Percentiles rank a stretch among this genome's conserved stretches.
phyloP scores from a whole-genome alignment of 1,140 invertebrate genomes.

The Drosophila orena region DNA sequence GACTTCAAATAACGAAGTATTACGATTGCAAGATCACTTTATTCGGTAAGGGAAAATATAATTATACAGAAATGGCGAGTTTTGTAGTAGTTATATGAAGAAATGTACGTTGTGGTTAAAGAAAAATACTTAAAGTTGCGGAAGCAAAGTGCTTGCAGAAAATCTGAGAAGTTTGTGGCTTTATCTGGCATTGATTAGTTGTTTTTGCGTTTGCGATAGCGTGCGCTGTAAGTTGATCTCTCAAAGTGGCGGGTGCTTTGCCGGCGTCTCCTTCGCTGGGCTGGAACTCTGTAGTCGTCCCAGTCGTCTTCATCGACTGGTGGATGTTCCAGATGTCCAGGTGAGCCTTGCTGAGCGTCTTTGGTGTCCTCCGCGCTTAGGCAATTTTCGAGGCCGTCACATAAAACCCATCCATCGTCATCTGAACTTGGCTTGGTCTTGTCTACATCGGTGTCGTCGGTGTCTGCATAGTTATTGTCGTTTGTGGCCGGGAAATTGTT shows the following conservation, averaged over 20 bases:
- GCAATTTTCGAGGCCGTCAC: slow-evolving; percentile 45
- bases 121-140: slow-evolving; percentile 1
- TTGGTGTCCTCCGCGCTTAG: slow-evolving; percentile 1
- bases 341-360: background rate
- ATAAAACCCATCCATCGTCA: background rate
- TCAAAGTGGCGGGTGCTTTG: slow-evolving; percentile 35
- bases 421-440: background rate
- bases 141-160: slow-evolving; percentile 4
- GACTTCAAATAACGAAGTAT: too few species aligned
- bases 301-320: background rate
- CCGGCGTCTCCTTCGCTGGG: slow-evolving; percentile 40
- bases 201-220: slow-evolving; percentile 6
- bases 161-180: slow-evolving; percentile 10
- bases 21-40: background rate
- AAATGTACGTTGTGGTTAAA: background rate
- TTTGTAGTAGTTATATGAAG: background rate
- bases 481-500: background rate
- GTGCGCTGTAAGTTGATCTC: slow-evolving; percentile 61
- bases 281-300: slow-evolving; percentile 34
- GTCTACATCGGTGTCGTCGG: background rate
- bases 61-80: slow-evolving; percentile 16
- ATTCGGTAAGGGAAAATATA: background rate
- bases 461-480: slow-evolving; percentile 7
- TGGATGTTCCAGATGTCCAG: slow-evolving; percentile 26
- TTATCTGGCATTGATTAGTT: background rate